phyloP scores from a whole-genome alignment of 2,888 invertebrate genomes.

The Eupithecia subumbrata region DNA sequence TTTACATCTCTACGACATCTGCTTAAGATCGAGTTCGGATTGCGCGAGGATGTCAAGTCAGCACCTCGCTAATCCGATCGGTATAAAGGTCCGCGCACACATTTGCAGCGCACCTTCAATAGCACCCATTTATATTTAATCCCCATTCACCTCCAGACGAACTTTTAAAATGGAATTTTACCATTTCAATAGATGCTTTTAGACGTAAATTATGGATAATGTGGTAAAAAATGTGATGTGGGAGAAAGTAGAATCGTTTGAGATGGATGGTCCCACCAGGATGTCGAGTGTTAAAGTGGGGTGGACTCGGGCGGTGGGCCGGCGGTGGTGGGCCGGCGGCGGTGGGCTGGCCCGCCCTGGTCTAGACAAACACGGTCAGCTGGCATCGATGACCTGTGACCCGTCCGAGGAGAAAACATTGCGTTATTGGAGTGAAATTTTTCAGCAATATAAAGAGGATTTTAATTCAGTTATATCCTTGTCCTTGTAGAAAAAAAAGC shows the following conservation, averaged over 20 bases:
- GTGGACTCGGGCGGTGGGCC: background rate
- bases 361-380: background rate
- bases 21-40: constrained; percentile 9
- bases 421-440: background rate
- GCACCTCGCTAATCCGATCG: constrained; percentile 37
- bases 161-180: constrained; percentile 49
- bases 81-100: constrained; percentile 33
- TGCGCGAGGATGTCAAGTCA: constrained; percentile 27
- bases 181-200: constrained; percentile 41
- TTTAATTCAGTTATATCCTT: background rate
- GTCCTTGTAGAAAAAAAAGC: too few relatives aligned
- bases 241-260: constrained; percentile 22
- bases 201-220: constrained; percentile 36
- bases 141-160: constrained; percentile 47
- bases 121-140: constrained; percentile 47
- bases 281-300: background rate
- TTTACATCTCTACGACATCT: background rate
- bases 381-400: background rate
- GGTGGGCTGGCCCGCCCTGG: background rate
- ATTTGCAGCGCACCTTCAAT: constrained; percentile 37
- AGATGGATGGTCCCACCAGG: constrained; percentile 15
- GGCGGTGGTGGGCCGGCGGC: background rate
- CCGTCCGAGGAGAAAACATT: background rate
- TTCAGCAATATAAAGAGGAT: background rate
- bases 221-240: constrained; percentile 23